phyloP scores from a whole-genome alignment of 2,113 vertebrate species.

The Cnemophilus loriae region DNA sequence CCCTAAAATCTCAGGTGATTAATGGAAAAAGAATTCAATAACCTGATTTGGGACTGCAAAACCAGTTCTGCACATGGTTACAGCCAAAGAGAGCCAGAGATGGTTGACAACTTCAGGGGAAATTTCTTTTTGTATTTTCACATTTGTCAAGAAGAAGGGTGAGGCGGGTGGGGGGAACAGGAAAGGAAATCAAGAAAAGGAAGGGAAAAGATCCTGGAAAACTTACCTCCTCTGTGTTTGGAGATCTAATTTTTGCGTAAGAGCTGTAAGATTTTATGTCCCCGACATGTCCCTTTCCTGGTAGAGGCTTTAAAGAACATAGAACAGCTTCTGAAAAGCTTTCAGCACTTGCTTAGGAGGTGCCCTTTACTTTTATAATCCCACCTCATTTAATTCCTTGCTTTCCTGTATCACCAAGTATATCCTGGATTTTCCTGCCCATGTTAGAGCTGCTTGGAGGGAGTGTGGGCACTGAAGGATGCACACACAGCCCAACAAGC shows the following conservation, averaged over 20 bases:
- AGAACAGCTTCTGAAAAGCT: background rate
- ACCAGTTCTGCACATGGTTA: background rate
- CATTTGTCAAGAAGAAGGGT: background rate
- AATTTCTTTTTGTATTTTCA: background rate
- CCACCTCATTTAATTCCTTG: background rate
- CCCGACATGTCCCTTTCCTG: background rate
- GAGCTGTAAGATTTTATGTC: background rate
- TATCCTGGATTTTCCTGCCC: background rate
- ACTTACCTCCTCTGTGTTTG: background rate
- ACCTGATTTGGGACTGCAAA: background rate
- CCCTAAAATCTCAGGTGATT: background rate
- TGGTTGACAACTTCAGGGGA: background rate
- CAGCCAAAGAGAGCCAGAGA: background rate
- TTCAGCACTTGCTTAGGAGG: background rate
- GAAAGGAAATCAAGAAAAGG: background rate
- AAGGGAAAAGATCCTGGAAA: background rate
- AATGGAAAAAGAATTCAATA: background rate
- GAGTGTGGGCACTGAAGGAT: background rate
- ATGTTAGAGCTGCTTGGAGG: background rate
- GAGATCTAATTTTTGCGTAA: background rate
- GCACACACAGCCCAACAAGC: background rate
- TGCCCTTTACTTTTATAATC: background rate
- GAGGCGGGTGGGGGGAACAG: fast-evolving
- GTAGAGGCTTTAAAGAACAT: background rate
- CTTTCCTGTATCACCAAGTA: background rate